A percentile compares a stretch with the other conserved stretches of the same genome.
These are phyloP conservation scores for Anastrepha ludens DNA, from an alignment of 1,140 invertebrate genomes.

Conservation along the genomic window DNA sequence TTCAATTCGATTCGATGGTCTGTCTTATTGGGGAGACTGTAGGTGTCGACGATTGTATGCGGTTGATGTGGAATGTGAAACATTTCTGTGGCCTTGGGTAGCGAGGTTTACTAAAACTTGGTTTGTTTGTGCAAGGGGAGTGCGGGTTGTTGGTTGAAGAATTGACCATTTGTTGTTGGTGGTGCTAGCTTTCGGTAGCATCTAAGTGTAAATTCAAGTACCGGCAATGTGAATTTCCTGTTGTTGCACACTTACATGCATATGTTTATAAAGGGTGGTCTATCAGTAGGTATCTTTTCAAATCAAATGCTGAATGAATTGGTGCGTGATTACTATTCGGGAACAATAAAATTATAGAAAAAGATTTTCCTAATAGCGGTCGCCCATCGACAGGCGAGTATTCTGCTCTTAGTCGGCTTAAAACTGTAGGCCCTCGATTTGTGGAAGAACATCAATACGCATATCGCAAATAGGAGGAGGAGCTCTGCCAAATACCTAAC, in stretches of 20 bases:
- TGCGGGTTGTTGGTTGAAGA: background rate
- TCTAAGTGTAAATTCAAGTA: constrained; percentile 47
- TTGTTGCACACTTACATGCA: background rate
- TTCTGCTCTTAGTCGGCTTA: too few relatives aligned
- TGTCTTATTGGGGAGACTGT: background rate
- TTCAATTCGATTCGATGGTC: background rate
- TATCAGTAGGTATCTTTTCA: too few relatives aligned
- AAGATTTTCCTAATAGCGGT: too few relatives aligned
- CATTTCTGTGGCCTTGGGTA: constrained; percentile 21
- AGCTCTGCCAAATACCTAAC: too few relatives aligned
- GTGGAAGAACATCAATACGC: too few relatives aligned
- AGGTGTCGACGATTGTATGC: background rate
- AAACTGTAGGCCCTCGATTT: too few relatives aligned
- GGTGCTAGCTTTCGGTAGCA: background rate
- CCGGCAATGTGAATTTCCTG: constrained; percentile 4
- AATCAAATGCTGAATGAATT: too few relatives aligned
- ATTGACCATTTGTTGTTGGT: background rate
- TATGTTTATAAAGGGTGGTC: too few relatives aligned
- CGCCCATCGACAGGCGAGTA: too few relatives aligned
- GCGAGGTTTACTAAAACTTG: background rate
- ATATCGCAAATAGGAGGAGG: too few relatives aligned
- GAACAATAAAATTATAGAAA: too few relatives aligned
- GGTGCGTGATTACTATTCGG: too few relatives aligned
- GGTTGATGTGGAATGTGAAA: constrained; percentile 31
- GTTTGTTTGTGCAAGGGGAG: background rate